Evolutionary conservation across 2,888 invertebrate species (phyloP).

Genomic region (Physocephala rufipes): DNA sequence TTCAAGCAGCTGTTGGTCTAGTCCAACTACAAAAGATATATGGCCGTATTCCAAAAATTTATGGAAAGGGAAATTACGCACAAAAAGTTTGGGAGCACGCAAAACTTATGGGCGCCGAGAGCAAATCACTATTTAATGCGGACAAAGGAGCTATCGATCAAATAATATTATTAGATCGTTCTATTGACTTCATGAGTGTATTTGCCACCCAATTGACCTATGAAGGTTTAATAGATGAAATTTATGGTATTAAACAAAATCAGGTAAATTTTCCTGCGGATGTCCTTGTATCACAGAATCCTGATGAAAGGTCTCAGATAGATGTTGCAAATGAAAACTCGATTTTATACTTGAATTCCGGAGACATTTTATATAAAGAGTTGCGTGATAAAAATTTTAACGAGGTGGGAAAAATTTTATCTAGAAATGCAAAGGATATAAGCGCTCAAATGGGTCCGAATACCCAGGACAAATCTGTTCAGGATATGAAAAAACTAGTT

Average conservation of each 20-base stretch:
- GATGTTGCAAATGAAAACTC: constrained; percentile 71
- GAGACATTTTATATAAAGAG: constrained; percentile 88
- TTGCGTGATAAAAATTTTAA: constrained; percentile 93
- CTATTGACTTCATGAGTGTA: constrained; percentile 90
- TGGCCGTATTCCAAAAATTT: constrained; percentile 88
- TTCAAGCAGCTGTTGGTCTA: constrained; percentile 87
- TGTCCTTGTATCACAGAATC: constrained; percentile 79
- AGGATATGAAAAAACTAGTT: constrained; percentile 94
- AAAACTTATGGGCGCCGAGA: constrained; percentile 76
- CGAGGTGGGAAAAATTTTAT: constrained; percentile 84
- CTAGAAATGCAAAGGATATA: constrained; percentile 86
- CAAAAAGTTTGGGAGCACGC: constrained; percentile 90
- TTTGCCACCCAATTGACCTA: constrained; percentile 95
- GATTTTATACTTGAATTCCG: constrained; percentile 84
- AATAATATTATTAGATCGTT: constrained; percentile 88
- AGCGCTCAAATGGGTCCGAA: constrained; percentile 86
- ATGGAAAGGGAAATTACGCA: constrained; percentile 89
- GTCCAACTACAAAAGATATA: constrained; percentile 86
- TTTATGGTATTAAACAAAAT: constrained; percentile 85
- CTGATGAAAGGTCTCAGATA: constrained; percentile 52
- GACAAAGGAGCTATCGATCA: constrained; percentile 82
- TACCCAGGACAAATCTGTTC: constrained; percentile 87
- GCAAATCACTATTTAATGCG: constrained; percentile 64
- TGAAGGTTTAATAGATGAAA: constrained; percentile 96
- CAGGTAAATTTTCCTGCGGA: constrained; percentile 85